Percentiles rank a stretch among this genome's conserved stretches.
Evolutionary conservation across 1,140 invertebrate species (phyloP).

Genomic region (Cherax destructor): DNA sequence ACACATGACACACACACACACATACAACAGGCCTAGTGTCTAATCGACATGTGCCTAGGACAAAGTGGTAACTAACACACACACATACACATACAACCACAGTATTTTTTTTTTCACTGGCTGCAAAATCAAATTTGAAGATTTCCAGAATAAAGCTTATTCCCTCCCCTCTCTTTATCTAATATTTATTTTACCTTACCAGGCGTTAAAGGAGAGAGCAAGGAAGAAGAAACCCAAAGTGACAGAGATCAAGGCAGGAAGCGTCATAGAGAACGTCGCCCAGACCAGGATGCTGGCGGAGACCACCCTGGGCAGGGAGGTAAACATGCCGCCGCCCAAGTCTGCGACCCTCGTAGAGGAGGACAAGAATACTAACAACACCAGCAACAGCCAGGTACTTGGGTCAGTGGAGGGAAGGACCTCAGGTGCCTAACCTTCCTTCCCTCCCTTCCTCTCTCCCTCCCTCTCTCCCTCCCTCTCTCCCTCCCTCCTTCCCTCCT

Average conservation of each 20-base stretch:
- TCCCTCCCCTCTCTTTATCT: not conserved
- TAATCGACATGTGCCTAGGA: too few relatives aligned
- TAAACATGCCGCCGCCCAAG: slow-evolving; percentile 76
- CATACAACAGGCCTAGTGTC: too few relatives aligned
- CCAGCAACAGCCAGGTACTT: slow-evolving; percentile 81
- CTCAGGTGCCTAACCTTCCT: not conserved
- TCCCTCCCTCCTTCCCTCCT: not conserved
- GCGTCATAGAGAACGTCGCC: slow-evolving; percentile 92
- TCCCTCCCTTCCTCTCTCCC: not conserved
- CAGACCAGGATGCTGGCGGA: slow-evolving; percentile 87
- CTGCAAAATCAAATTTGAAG: too few relatives aligned
- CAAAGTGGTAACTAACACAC: too few relatives aligned
- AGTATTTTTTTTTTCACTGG: too few relatives aligned
- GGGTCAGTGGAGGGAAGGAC: too few relatives aligned
- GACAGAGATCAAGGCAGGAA: slow-evolving; percentile 84
- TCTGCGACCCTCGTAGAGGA: slow-evolving; percentile 78
- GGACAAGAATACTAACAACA: slow-evolving; percentile 89
- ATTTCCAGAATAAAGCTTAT: too few relatives aligned
- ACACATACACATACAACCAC: too few relatives aligned
- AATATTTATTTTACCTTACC: slow-evolving; percentile 62
- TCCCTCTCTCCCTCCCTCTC: slow-evolving; percentile 1
- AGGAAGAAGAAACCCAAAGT: slow-evolving; percentile 86
- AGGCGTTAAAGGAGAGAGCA: slow-evolving; percentile 88
- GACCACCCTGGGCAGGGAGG: slow-evolving; percentile 81
- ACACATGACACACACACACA: too few relatives aligned